Base-by-base conservation (phyloP, 2,888 invertebrate species). In the Drosophila eohydei region DNA sequence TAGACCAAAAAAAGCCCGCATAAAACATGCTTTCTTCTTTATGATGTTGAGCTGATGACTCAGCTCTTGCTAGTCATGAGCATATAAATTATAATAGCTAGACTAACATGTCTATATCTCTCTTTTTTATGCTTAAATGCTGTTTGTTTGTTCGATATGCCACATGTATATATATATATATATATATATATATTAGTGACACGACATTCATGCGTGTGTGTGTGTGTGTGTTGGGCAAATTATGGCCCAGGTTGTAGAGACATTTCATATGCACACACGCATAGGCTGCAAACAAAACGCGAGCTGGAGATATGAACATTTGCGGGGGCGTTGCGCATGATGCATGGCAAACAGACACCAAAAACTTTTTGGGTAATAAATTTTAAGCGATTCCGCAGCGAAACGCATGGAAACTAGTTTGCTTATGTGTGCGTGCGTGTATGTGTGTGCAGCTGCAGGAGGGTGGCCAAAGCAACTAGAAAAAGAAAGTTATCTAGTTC, bases 111-210 rank as follows among this genome's bases (percentile, higher is more conserved):
- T 54, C 21, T 30, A 11, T 58, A 43, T 54, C 16, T 14, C 2
- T 30, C 40, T 64, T 64, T 73, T 72, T 73, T 74, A 71, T 86
- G 78, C 71, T 71, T 71, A 80, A 89, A 81, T 81, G 72, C 32
- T 68, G 78, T 67, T 89, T 89, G 89, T 89, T 89, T 89, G 89
- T 89, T 89, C 89, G 89, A 89, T 89, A 89, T 79, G 65, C 21
- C 51, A 55, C 16, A 50, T 61, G 71, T 46, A 52, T 16, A 43
- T 8, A 30, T 54, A 56, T 44, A 56, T 14, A 54, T 12, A 55
- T 9, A 34, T 58, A 56, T 55, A 57, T 21, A 55, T 14, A 55
- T 26, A 26, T 21, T 21, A 30, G 38, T 50, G 51, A 28, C 60
- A 46, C 43, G 32, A n/a, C 28, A 48, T n/a, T 48, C 30, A 41